Conservation (phyloP, 1,140 invertebrate species). For the Doryteuthis pealeii region DNA sequence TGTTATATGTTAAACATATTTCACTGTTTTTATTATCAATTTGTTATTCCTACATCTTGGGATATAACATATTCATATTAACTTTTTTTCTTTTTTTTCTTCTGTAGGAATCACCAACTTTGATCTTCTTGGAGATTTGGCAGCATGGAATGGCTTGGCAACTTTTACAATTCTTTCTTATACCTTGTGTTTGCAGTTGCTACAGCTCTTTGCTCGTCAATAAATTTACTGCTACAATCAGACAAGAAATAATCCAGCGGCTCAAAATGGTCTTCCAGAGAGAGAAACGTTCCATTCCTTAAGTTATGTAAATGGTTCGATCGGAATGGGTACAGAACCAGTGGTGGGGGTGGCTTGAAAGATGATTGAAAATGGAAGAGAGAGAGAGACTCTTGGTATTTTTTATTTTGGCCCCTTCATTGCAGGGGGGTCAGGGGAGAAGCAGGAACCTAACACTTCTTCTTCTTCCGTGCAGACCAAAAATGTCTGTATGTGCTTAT, state of each 20-base stretch:
- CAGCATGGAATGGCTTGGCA: constrained; percentile 95
- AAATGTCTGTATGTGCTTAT: too few species aligned
- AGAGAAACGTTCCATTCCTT: constrained; percentile 21
- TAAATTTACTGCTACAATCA: constrained; percentile 89
- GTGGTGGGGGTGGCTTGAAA: neutral
- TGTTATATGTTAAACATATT: too few species aligned
- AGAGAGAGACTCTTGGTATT: too few species aligned
- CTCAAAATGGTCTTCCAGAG: constrained; percentile 33
- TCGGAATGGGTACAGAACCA: constrained; percentile 23
- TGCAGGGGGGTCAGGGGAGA: too few species aligned
- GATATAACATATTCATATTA: too few species aligned
- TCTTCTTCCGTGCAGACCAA: too few species aligned
- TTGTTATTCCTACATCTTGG: too few species aligned
- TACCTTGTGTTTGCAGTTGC: constrained; percentile 88
- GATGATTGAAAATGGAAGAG: neutral
- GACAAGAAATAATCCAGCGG: constrained; percentile 74
- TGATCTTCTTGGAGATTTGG: constrained; percentile 93
- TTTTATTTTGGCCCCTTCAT: too few species aligned
- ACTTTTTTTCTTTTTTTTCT: too few species aligned
- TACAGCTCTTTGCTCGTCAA: constrained; percentile 84
- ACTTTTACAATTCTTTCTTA: constrained; percentile 87
- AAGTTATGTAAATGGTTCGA: constrained; percentile 25
- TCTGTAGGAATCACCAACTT: constrained; percentile 91
- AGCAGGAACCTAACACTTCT: too few species aligned
- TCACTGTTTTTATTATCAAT: too few species aligned